Percentiles rank a stretch among this genome's conserved stretches.
Evolutionary conservation across 1,140 invertebrate species (phyloP).

Genomic region (Epicauta chinensis): DNA sequence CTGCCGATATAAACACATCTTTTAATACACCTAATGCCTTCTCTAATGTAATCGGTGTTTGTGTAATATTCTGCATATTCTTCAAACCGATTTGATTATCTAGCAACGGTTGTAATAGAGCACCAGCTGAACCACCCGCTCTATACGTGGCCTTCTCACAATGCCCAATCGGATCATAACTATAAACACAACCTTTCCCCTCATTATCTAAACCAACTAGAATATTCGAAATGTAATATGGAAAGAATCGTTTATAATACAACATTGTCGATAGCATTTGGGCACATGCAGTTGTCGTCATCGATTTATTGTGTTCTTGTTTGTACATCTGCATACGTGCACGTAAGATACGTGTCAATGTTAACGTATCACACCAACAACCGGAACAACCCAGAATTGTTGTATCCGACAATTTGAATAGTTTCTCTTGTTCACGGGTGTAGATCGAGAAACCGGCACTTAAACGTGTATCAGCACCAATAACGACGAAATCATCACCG

Average conservation of each 20-base stretch:
- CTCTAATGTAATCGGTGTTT: constrained; percentile 63
- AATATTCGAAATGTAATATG: constrained; percentile 95
- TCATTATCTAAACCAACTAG: constrained; percentile 81
- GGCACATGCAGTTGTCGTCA: constrained; percentile 87
- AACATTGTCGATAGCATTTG: constrained; percentile 95
- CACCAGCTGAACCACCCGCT: constrained; percentile 78
- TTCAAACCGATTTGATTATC: constrained; percentile 86
- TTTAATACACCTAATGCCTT: constrained; percentile 80
- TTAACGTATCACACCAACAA: constrained; percentile 97
- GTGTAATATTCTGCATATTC: constrained; percentile 69
- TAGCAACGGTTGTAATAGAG: constrained; percentile 75
- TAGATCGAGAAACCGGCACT: constrained; percentile 86
- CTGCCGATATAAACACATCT: constrained; percentile 94
- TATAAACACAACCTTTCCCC: constrained; percentile 91
- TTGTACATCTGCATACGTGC: constrained; percentile 92
- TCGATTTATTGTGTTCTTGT: constrained; percentile 90
- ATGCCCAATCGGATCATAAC: constrained; percentile 96
- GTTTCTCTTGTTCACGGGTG: constrained; percentile 78
- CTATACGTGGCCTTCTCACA: constrained; percentile 73
- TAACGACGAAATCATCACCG: constrained; percentile 56
- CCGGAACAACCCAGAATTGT: constrained; percentile 87
- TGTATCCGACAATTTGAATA: constrained; percentile 69
- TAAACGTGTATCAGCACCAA: constrained; percentile 88
- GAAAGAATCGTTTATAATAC: constrained; percentile 97
- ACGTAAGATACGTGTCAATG: constrained; percentile 77